Base-by-base conservation (phyloP, 2,888 invertebrate species). In the Heliconius ethilla region DNA sequence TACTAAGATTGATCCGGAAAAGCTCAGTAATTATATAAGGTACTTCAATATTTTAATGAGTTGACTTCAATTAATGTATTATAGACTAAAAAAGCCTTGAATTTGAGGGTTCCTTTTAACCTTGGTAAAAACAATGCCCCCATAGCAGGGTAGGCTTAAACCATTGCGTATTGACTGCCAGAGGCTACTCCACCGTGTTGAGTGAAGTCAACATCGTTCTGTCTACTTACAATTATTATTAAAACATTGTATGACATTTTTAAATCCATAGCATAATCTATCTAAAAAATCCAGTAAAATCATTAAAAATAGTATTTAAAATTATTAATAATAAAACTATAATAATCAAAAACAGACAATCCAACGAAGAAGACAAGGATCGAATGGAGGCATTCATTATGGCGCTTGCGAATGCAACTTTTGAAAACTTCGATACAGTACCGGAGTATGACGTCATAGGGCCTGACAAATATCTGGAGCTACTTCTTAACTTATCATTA, bases 351-450 rank as follows among this genome's bases (percentile, higher is more conserved):
- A 40, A 69, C 69, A 92, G 90, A 83, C 90, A 83, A 81, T 89
- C 90, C 2, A 81, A 85, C 6, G 90, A 87, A 78, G 78, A 89
- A 63, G 95, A 96, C 83, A 95, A 95, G 87, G 92, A 92, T 10
- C 88, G 88, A 59, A 91, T 96, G n/a, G 90, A 91, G 81, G 84
- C 89, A 13, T 96, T 97, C 87, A 89, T 96, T 69, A 87, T 87
- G 33, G 90, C 92, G 22, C 89, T 97, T 29, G 91, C 96, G 0
- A 94, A 95, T 75, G 95, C 96, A 0, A 95, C 95, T 0, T 97
- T 95, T 84, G 93, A 94, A 33, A 96, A 94, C 83, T 96, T 97
- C 80, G 93, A 95, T 59, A 85, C 88, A 4, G 87, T 96, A 18
- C 94, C 96, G 0, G 87, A 94, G 25, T 96, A 96, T 85, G 84